Base-by-base conservation (phyloP, 2,888 invertebrate species). In the Ormyrus pomaceus region DNA sequence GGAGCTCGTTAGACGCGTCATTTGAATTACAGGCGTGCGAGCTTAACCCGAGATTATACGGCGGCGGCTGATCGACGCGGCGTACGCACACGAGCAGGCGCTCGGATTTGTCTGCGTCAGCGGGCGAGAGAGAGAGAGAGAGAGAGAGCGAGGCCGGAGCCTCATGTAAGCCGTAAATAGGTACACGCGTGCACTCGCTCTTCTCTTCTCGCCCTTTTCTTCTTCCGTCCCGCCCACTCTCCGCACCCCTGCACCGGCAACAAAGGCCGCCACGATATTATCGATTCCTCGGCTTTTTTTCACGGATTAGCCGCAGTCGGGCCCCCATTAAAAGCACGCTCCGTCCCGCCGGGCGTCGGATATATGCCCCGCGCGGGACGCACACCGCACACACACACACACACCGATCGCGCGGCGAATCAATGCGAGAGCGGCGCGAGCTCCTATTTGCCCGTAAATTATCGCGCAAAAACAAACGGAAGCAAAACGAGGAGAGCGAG, bases 161-260 rank as follows among this genome's bases (percentile, higher is more conserved):
- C 51, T n/a, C 74, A 19, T 64, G 58, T 68, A 59, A 68, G 51
- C 74, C 74, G 70, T 79, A 74, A 79, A 79, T 79, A 79, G 70
- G 74, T 56, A 65, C 74, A 62, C 69, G 58, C 73, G 55, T 53
- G 34, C 34, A 45, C 66, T 48, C 64, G 53, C 66, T 50, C 65
- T 65, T 50, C 65, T 45, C 71, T 59, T 46, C 34, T 46, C 13
- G 7, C 50, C 68, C 55, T 50, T 59, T 46, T 45, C 53, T 61
- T 50, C 48, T 8, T 8, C 51, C 66, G 11, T 51, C 19, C 34
- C 53, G 9, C 56, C 8, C 61, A 1, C 6, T n/a, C 19, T 48
- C 13, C 50, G 10, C 56, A 55, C 6, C 58, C n/a, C 51, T 6
- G 10, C 34, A 34, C 48, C 13, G 11, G 11, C 51, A 6, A 11